These are phyloP conservation scores for Eupleurogrammus muticus DNA, from an alignment of 2,797 vertebrate genomes.

Conservation along the genomic window DNA sequence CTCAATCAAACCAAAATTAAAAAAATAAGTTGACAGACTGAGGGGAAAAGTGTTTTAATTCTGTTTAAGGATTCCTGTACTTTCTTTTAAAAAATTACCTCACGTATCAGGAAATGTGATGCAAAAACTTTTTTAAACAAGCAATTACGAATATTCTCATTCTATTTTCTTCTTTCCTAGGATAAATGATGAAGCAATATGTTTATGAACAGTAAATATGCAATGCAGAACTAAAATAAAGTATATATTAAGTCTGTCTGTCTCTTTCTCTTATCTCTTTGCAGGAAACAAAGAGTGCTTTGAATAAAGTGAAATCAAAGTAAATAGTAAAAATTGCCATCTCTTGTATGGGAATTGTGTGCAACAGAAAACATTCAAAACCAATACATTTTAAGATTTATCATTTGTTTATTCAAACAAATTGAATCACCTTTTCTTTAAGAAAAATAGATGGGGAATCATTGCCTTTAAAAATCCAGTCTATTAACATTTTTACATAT, in stretches of 20 bases:
- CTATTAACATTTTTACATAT: constrained; percentile 81
- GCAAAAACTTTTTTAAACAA: constrained; percentile 65
- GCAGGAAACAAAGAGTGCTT: not conserved
- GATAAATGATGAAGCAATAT: constrained; percentile 73
- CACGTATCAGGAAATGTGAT: constrained; percentile 69
- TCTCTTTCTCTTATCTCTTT: not conserved
- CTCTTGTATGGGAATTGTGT: not conserved
- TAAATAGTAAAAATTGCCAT: not conserved
- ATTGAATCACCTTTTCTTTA: constrained; percentile 62
- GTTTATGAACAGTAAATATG: constrained; percentile 72
- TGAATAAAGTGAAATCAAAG: not conserved
- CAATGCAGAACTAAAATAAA: constrained; percentile 75
- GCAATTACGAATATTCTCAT: constrained; percentile 31
- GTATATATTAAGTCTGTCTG: constrained; percentile 14
- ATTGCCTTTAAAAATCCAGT: constrained; percentile 70
- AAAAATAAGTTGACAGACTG: not conserved
- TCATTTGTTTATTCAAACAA: constrained; percentile 76
- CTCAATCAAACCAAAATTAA: not conserved
- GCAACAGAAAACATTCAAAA: not conserved
- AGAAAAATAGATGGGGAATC: constrained; percentile 77
- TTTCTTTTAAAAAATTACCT: constrained; percentile 57
- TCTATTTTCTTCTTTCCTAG: constrained; percentile 57
- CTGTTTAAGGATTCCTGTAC: constrained; percentile 2
- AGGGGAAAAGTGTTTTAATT: constrained; percentile 1
- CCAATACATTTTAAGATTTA: constrained; percentile 12